Conservation (phyloP, 2,113 vertebrate genomes). For the Muntiacus reevesi region DNA sequence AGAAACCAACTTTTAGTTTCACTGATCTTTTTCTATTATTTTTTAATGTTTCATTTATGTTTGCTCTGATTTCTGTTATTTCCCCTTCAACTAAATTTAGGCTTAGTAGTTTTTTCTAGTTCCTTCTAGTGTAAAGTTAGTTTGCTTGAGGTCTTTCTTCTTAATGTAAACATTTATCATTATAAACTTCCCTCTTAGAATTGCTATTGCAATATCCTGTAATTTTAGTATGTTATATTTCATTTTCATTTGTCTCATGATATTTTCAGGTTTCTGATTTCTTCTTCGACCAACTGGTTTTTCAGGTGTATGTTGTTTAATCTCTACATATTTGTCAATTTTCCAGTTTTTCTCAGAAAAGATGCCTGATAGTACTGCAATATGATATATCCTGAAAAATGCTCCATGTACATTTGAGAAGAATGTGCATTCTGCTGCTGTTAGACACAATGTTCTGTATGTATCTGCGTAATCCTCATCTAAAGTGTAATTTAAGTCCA, state of each 20-base stretch:
- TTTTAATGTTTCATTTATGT: not conserved
- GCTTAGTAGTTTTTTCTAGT: not conserved
- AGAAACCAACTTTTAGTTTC: not conserved
- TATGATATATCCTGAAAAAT: not conserved
- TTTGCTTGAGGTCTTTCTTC: not conserved
- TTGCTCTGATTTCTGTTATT: not conserved
- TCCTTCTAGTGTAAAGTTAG: not conserved
- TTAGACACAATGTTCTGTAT: not conserved
- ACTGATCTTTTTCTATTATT: not conserved
- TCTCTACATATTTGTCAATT: not conserved
- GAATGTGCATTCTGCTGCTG: not conserved
- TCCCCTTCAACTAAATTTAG: not conserved
- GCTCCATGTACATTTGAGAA: not conserved
- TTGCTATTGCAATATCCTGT: not conserved
- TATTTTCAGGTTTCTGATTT: not conserved
- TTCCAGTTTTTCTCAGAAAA: not conserved
- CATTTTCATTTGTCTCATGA: not conserved
- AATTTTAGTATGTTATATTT: not conserved
- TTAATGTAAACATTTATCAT: not conserved
- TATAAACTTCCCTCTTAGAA: not conserved
- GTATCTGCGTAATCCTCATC: not conserved
- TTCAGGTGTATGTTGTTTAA: not conserved
- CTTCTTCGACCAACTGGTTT: not conserved
- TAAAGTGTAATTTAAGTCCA: not conserved
- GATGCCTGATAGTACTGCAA: not conserved